Base-by-base conservation (phyloP, 2,888 invertebrate genomes). In the Petrolisthes manimaculis region DNA sequence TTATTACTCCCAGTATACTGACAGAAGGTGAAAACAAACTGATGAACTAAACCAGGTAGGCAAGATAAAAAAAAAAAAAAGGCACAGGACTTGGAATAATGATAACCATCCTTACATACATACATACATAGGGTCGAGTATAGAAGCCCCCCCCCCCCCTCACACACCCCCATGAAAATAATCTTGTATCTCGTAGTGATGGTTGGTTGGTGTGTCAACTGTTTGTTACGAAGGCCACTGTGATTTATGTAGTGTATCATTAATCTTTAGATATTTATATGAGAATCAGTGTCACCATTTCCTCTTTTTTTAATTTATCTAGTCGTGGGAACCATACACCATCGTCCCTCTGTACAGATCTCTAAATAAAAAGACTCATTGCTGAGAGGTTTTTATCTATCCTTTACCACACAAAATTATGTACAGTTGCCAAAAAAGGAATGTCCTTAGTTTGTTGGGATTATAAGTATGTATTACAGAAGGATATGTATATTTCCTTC, bases 291-390 rank as follows among this genome's bases (percentile, higher is more conserved):
- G 89, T 88, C 89, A 86, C 85, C 55, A 80, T 84, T 88, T 75
- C 61, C 55, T 84, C 77, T 55, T 83, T 79, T 75, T 89, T 86
- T 89, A 67, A 86, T 88, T 88, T 88, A 88, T 88, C 88, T 88
- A 88, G 88, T 88, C 88, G 88, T 88, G 88, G 84, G 84, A 81
- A 77, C 79, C 85, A 83, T 86, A 85, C 82, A 82, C 83, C 85
- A 89, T 83, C 82, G 82, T 89, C 89, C 89, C 82, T 84, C 80
- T 88, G 89, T 89, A 89, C 85, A 89, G 89, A 89, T 89, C 89
- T 89, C 89, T 78, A 77, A 88, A 89, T 89, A 89, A 89, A 88
- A 89, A 89, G 89, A 89, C 85, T 86, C 79, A 85, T 84, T 88
- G 88, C 69, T 78, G 24, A 18, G 4, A 12, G 12, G 53, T 74